Conservation (phyloP, 2,888 invertebrate species). For the Cheilosia impressa region DNA sequence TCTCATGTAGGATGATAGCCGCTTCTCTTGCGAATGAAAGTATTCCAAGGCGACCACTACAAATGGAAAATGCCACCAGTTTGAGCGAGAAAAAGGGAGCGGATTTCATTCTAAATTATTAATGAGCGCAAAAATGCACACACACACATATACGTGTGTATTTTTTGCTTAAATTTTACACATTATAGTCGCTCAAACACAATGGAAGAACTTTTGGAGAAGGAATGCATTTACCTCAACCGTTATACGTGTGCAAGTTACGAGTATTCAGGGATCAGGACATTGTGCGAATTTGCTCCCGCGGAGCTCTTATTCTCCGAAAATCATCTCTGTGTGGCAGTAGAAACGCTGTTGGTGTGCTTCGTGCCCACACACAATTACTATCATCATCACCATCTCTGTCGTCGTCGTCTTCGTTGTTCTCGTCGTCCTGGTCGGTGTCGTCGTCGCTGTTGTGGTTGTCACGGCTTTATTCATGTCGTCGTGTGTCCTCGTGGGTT, state of each 20-base stretch:
- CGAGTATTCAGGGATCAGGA: constrained; percentile 13
- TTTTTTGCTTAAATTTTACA: background rate
- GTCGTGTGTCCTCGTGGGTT: constrained; percentile 74
- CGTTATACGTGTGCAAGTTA: constrained; percentile 61
- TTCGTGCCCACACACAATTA: constrained; percentile 75
- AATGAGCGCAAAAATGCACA: constrained; percentile 55
- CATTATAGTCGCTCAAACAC: constrained; percentile 31
- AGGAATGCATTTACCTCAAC: constrained; percentile 58
- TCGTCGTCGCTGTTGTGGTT: constrained; percentile 72
- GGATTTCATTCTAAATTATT: constrained; percentile 60
- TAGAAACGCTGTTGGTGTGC: constrained; percentile 32
- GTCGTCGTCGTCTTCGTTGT: constrained; percentile 61
- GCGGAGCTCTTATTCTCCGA: constrained; percentile 45
- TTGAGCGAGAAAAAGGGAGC: constrained; percentile 51
- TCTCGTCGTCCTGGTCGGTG: constrained; percentile 66
- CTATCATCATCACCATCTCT: constrained; percentile 61
- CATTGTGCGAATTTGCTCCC: constrained; percentile 27
- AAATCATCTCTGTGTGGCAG: constrained; percentile 45
- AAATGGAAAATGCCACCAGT: constrained; percentile 10
- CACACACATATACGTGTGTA: constrained; percentile 1
- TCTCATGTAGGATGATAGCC: constrained; percentile 23
- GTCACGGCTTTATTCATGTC: constrained; percentile 74
- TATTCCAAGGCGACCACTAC: constrained; percentile 30
- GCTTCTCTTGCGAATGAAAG: constrained; percentile 47
- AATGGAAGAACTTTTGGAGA: constrained; percentile 1